Evolutionary conservation across 1,140 invertebrate species (phyloP).

Genomic region (Drosophila busckii): DNA sequence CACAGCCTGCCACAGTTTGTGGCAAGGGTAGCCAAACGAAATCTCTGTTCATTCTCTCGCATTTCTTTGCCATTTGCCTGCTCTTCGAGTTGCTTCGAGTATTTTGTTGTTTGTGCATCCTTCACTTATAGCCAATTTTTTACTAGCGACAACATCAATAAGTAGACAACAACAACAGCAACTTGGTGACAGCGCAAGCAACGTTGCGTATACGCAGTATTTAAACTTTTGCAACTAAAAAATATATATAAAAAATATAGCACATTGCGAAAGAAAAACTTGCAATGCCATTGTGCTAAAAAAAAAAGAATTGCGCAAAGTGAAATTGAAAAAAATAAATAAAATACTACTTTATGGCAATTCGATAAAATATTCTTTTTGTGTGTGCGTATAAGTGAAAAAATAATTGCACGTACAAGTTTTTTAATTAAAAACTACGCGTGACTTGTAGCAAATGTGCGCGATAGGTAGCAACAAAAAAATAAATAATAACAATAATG

Average conservation of each 20-base stretch:
- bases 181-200: conserved; percentile 25
- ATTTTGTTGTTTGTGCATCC: conserved; percentile 45
- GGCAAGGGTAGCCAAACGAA: too few species aligned
- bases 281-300: conserved; percentile 7
- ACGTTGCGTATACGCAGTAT: conserved; percentile 45
- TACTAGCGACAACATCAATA: conserved; percentile 17
- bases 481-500: conserved; percentile 15
- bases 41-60: too few species aligned
- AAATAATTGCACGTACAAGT: conserved; percentile 71
- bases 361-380: conserved; percentile 34
- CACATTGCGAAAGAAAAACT: conserved; percentile 2
- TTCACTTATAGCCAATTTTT: conserved; percentile 48
- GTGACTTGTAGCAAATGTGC: conserved; percentile 63
- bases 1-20: too few species aligned
- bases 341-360: conserved; percentile 37
- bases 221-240: conserved; percentile 29
- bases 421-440: conserved; percentile 74
- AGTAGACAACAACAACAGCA: conserved; percentile 3
- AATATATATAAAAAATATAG: background rate
- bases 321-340: conserved; percentile 1
- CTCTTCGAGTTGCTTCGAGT: conserved; percentile 17
- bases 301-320: background rate
- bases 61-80: conserved; percentile 6
- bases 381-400: conserved; percentile 7
- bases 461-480: conserved; percentile 41